Conservation (phyloP, 1,140 invertebrate species). For the Rhyzopertha dominica region DNA sequence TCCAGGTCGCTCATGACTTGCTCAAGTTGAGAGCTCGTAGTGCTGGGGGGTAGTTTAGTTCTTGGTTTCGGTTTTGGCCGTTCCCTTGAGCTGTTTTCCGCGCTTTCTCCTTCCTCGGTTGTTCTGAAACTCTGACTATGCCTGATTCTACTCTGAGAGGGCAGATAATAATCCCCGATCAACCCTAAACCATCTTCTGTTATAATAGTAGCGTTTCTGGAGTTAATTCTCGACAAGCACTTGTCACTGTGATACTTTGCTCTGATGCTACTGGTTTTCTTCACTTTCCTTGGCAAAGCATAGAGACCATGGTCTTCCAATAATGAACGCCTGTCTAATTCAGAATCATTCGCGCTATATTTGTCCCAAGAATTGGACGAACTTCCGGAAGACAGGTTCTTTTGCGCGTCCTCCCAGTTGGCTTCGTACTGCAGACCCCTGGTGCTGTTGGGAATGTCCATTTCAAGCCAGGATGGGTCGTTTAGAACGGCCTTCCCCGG, state of each 20-base stretch:
- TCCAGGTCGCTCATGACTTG: conserved; percentile 32
- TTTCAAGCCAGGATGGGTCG: conserved; percentile 59
- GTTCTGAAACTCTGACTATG: conserved; percentile 8
- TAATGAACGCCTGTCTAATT: conserved; percentile 30
- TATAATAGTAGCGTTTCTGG: conserved; percentile 15
- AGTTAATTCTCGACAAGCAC: conserved; percentile 39
- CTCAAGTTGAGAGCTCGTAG: conserved; percentile 21
- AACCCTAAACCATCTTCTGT: conserved; percentile 24
- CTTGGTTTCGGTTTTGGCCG: conserved; percentile 29
- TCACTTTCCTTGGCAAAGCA: conserved; percentile 23
- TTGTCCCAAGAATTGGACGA: conserved; percentile 37
- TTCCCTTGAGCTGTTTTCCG: conserved; percentile 6
- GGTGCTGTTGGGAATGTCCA: conserved; percentile 52
- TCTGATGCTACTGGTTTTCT: conserved; percentile 22
- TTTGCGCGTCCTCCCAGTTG: conserved; percentile 67
- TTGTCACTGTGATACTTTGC: conserved; percentile 43
- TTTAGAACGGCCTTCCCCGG: conserved; percentile 73
- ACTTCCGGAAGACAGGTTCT: conserved; percentile 32
- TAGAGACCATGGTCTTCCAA: conserved; percentile 22
- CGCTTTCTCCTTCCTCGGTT: conserved; percentile 14
- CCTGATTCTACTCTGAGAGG: conserved; percentile 23
- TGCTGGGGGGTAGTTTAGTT: conserved; percentile 19
- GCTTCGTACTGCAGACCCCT: conserved; percentile 77
- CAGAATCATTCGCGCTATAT: conserved; percentile 28
- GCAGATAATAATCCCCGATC: conserved; percentile 30